A percentile compares a stretch with the other conserved stretches of the same genome.
Evolutionary conservation across 2,113 vertebrate species (phyloP).

Genomic region (Cyanoramphus novaezelandiae): DNA sequence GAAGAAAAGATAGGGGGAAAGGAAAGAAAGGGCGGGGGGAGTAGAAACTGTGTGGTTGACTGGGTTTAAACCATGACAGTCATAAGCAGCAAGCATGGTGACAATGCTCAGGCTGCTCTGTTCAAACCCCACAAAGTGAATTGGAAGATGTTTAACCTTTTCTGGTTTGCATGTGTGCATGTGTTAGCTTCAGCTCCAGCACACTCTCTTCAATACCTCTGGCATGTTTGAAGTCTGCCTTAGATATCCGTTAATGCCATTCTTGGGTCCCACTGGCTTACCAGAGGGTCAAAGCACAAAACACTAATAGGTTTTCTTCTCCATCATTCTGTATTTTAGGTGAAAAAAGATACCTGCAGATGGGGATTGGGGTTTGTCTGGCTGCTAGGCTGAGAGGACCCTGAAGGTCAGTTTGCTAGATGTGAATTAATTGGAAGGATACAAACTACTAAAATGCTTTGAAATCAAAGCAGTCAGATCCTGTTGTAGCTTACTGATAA

Average conservation of each 20-base stretch:
- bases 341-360: not conserved
- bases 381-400: not conserved
- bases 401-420: not conserved
- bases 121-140: not conserved
- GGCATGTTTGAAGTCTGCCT: not conserved
- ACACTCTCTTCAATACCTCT: not conserved
- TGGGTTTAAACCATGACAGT: no score
- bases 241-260: not conserved
- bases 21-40: no score
- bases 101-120: not conserved
- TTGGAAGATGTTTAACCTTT: not conserved
- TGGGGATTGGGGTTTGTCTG: not conserved
- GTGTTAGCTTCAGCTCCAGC: not conserved
- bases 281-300: not conserved
- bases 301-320: not conserved
- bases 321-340: not conserved
- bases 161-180: not conserved
- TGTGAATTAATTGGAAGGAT: slow-evolving; percentile 2
- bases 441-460: not conserved
- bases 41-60: no score
- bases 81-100: not conserved
- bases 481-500: slow-evolving; percentile 1
- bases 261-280: not conserved
- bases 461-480: not conserved
- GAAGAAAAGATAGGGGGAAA: no score